Conservation (phyloP, 2,888 invertebrate species). For the Eledone cirrhosa region DNA sequence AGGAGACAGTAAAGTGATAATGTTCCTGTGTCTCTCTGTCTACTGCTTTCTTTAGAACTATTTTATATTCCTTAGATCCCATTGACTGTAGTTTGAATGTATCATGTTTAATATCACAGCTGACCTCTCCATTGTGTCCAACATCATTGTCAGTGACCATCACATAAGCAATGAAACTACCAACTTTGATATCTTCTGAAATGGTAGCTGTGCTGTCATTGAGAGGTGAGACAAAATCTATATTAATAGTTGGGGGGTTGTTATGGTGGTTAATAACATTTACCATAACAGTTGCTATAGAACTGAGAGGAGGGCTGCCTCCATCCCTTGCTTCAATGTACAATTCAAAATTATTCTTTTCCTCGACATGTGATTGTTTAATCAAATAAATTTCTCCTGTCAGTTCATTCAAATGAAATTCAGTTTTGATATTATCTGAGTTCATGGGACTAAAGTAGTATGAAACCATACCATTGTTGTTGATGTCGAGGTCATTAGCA, state of each 20-base stretch:
- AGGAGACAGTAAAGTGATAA: too few relatives aligned
- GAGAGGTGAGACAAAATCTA: slow-evolving; percentile 39
- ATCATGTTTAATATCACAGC: slow-evolving; percentile 39
- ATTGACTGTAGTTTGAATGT: slow-evolving; percentile 42
- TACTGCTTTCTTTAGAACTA: slow-evolving; percentile 39
- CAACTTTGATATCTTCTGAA: slow-evolving; percentile 45
- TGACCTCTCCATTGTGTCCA: slow-evolving; percentile 48
- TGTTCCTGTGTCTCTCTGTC: slow-evolving; percentile 39
- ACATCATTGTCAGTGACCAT: slow-evolving; percentile 44
- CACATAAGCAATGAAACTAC: slow-evolving; percentile 48
- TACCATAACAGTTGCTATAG: slow-evolving; percentile 44
- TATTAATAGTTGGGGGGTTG: slow-evolving; percentile 79
- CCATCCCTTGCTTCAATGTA: slow-evolving; percentile 44
- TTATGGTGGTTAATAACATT: slow-evolving; percentile 85
- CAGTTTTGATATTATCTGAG: slow-evolving; percentile 31
- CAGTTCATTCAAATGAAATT: slow-evolving; percentile 39
- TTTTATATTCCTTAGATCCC: slow-evolving; percentile 44
- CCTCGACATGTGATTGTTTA: slow-evolving; percentile 35
- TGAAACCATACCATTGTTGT: slow-evolving; percentile 75
- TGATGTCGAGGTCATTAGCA: slow-evolving; percentile 85
- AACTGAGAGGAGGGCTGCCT: slow-evolving; percentile 40
- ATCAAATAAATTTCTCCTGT: slow-evolving; percentile 45
- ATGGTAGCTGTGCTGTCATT: slow-evolving; percentile 37
- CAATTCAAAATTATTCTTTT: slow-evolving; percentile 39
- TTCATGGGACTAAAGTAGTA: slow-evolving; percentile 62